Evolutionary conservation across 2,797 vertebrate species (phyloP).

Genomic region (Trachops cirrhosus): DNA sequence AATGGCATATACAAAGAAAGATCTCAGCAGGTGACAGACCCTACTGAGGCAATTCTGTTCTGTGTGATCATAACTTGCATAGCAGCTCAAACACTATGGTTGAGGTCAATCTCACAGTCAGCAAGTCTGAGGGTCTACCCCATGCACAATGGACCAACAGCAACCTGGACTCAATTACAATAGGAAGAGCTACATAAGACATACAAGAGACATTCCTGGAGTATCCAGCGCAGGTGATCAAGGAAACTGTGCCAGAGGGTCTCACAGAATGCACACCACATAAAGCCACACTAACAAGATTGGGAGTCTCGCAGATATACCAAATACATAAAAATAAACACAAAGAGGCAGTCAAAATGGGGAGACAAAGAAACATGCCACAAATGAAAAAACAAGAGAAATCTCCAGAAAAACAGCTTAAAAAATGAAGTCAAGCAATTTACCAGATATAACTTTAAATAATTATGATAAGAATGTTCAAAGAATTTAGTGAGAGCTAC

Average conservation of each 20-base stretch:
- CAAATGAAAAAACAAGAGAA: background rate
- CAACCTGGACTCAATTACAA: background rate
- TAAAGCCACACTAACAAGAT: background rate
- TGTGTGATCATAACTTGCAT: background rate
- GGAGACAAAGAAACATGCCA: background rate
- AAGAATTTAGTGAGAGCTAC: no score
- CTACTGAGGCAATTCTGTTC: background rate
- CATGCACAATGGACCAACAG: background rate
- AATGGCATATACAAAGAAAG: background rate
- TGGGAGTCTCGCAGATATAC: background rate
- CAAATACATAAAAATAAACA: background rate
- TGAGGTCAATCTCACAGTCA: background rate
- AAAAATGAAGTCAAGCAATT: background rate
- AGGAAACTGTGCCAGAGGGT: background rate
- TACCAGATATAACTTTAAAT: background rate
- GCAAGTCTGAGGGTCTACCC: background rate
- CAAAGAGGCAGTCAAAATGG: background rate
- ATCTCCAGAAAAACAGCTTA: background rate
- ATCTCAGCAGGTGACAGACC: background rate
- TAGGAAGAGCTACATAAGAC: background rate
- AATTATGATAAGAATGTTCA: background rate
- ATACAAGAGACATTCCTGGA: background rate
- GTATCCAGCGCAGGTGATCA: background rate
- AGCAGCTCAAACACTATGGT: background rate
- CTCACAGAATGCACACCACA: background rate